Evolutionary conservation across 2,797 vertebrate genomes (phyloP), one percentile per base, ranked within the genome.

Genomic region (Enteromius afrohamiltoni): DNA sequence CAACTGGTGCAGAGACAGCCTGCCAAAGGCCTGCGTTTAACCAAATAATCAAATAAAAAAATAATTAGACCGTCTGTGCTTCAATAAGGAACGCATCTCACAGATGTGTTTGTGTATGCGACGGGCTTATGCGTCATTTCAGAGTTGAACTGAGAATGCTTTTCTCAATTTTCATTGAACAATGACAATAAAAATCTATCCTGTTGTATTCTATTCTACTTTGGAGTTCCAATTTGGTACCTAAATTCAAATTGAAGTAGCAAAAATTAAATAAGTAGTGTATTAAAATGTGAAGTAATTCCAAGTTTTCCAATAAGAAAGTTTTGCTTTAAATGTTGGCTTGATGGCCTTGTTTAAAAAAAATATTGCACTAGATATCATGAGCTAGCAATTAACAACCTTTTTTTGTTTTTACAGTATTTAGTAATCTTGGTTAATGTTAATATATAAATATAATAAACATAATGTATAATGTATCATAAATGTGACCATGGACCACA

Each of bases 1-100:
- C 95, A 95, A 94, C 94, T 96, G 95, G 94, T 91, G 92, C 89
- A 88, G 60, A 91, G 89, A 93, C 89, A 92, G 92, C 91, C 93
- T 94, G 94, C 93, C 94, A 94, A 93, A 93, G 91, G 93, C 92
- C 90, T 91, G 29, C 31, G 10, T 78, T 79, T 83, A 78, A 64
- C 26, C 55, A 62, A 62, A 70, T 71, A 83, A 49, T 77, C 21
- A 58, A 83, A 82, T 90, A 89, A 89, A 85, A 85, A 85, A 86
- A 87, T 74, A 83, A 81, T 45, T 16, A 83, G 19, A 60, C 62
- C 26, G 82, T 51, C 80, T 73, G 40, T 42, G 34, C 45, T 55
- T 60, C 65, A 67, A 75, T 73, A 68, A 10, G 23, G 62, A 29
- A 51, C 60, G 70, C 23, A 80, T 34, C 53, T 71, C 73, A 79